Conservation (phyloP, 2,888 invertebrate species). For the Mesochorus sp. region DNA sequence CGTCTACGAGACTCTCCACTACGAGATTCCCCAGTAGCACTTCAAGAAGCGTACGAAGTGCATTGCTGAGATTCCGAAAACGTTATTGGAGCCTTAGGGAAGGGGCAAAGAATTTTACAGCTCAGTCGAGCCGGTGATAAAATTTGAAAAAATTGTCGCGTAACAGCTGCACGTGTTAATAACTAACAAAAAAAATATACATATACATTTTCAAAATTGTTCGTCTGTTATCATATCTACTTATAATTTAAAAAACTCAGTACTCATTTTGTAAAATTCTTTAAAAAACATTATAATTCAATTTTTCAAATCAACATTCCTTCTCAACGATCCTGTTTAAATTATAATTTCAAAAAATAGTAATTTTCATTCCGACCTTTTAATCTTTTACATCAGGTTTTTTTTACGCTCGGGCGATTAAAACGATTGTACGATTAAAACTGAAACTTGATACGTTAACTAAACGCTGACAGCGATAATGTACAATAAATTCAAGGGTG, state of each 20-base stretch:
- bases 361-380: no score
- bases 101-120: not conserved
- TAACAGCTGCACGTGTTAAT: not conserved
- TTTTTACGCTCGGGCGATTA: no score
- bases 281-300: no score
- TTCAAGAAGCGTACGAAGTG: conserved; percentile 22
- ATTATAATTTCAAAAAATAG: no score
- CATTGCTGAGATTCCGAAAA: conserved; percentile 46
- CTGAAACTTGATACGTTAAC: not conserved
- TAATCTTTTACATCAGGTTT: no score
- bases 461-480: conserved; percentile 12
- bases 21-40: conserved; percentile 19
- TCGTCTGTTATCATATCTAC: not conserved
- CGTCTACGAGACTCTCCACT: conserved; percentile 8
- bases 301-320: no score
- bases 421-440: no score
- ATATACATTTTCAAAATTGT: not conserved
- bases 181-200: not conserved
- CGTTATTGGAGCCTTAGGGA: conserved; percentile 17
- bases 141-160: conserved; percentile 11
- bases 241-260: no score
- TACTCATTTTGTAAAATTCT: no score
- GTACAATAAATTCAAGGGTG: conserved; percentile 6
- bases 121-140: not conserved
- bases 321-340: no score